Base-by-base conservation (phyloP, 2,888 invertebrate species). In the Drosophila ezoana region DNA sequence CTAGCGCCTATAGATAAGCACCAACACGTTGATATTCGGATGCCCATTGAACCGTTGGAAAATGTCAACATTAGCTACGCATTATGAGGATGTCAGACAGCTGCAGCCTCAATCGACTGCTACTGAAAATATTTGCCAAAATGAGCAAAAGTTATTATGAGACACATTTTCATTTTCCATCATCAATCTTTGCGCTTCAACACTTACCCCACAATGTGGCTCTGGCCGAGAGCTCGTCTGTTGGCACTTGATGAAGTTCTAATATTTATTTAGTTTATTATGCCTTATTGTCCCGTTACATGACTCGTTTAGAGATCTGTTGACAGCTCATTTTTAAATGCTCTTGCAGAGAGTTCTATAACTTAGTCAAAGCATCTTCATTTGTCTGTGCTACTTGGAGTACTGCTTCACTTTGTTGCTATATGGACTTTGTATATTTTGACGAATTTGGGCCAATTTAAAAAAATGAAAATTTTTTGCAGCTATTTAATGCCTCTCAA, bases 171-270 rank as follows among this genome's bases (percentile, higher is more conserved):
- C 58, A 52, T 73, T 72, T 59, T 71, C 16, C 49, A 89, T 89
- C 90, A 90, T 90, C 89, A 90, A 90, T 90, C 90, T 90, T 89
- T 85, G 68, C 78, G 76, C 81, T 85, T 88, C 87, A 89, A 83
- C 90, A 90, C 90, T 83, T 84, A 60, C 62, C 40, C 9, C 16
- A 10, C 23, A 52, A 63, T 45, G 56, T 59, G 49, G 38, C 35
- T 37, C 58, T 54, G 44, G 18, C 49, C 52, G 45, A 58, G 49
- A 37, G 43, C 32, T 51, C 47, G 54, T 40, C 54, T 59, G 53
- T 52, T 52, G 81, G 70, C 72, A 72, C 65, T 72, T 89, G 88
- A 89, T 75, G 73, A 79, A 89, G 81, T 79, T 83, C 72, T 74
- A 74, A 79, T 85, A 89, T 90, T 90, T 89, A 79, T 81, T 79